Evolutionary conservation across 2,888 invertebrate genomes (phyloP).

Genomic region (Lycophotia porphyrea): DNA sequence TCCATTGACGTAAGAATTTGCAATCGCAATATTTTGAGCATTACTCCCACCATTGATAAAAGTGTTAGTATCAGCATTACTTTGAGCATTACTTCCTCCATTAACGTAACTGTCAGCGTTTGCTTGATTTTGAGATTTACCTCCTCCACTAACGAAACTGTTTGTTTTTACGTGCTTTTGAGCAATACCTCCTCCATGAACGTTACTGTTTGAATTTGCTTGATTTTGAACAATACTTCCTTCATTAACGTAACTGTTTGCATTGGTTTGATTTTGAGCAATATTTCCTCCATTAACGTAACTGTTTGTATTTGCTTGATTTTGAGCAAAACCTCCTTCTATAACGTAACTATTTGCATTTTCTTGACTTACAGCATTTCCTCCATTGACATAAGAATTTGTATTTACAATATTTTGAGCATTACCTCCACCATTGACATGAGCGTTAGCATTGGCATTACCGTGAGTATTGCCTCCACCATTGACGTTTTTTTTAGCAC

Average conservation of each 20-base stretch:
- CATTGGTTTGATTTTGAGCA: not conserved
- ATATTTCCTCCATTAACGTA: too few species aligned
- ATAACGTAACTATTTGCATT: fast-evolving
- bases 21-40: not conserved
- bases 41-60: fast-evolving
- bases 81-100: not conserved
- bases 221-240: not conserved
- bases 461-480: not conserved
- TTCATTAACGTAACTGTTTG: not conserved
- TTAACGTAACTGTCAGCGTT: not conserved
- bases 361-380: not conserved
- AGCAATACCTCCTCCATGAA: too few species aligned
- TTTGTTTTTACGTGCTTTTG: too few species aligned
- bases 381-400: not conserved
- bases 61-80: not conserved
- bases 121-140: not conserved
- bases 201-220: too few species aligned
- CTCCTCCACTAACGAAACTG: too few species aligned
- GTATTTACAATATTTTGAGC: not conserved
- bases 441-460: not conserved
- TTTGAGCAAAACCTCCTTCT: not conserved
- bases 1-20: not conserved
- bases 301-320: not conserved
- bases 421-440: not conserved
- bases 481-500: too few species aligned